These are phyloP conservation scores for Leguminivora glycinivorella DNA, from an alignment of 1,140 invertebrate species.

Conservation along the genomic window DNA sequence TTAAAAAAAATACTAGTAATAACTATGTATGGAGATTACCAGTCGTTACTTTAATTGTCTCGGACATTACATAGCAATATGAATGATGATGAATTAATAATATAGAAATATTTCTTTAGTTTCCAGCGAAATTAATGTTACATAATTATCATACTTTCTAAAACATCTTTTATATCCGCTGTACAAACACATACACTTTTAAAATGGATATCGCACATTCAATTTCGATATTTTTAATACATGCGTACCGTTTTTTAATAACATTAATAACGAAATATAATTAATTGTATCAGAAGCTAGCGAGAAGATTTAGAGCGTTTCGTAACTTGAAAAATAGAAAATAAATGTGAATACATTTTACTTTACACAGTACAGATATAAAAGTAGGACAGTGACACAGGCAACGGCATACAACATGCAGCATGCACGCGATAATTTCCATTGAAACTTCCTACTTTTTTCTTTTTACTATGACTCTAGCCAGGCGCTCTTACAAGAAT, in stretches of 20 bases:
- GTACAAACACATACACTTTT: conserved; percentile 35
- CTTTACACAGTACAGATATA: neutral
- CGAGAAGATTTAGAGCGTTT: neutral
- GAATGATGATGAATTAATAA: conserved; percentile 30
- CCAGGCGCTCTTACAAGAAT: neutral
- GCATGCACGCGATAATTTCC: neutral
- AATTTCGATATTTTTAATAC: conserved; percentile 1
- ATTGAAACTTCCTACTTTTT: neutral
- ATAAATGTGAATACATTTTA: conserved; percentile 21
- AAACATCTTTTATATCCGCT: conserved; percentile 34
- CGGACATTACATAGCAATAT: conserved; percentile 17
- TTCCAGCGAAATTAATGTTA: conserved; percentile 26
- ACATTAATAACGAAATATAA: conserved; percentile 46
- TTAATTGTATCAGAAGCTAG: conserved; percentile 40
- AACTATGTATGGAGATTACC: neutral
- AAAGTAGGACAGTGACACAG: neutral
- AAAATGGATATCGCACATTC: neutral
- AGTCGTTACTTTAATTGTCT: conserved; percentile 27
- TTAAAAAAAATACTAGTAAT: neutral
- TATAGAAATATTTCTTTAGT: conserved; percentile 37
- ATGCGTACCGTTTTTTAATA: conserved; percentile 30
- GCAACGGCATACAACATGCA: neutral
- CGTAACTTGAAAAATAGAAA: conserved; percentile 8
- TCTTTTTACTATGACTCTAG: neutral
- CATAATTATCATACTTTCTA: conserved; percentile 12